Conservation (phyloP, 1,140 invertebrate genomes). For the Hypothenemus hampei region DNA sequence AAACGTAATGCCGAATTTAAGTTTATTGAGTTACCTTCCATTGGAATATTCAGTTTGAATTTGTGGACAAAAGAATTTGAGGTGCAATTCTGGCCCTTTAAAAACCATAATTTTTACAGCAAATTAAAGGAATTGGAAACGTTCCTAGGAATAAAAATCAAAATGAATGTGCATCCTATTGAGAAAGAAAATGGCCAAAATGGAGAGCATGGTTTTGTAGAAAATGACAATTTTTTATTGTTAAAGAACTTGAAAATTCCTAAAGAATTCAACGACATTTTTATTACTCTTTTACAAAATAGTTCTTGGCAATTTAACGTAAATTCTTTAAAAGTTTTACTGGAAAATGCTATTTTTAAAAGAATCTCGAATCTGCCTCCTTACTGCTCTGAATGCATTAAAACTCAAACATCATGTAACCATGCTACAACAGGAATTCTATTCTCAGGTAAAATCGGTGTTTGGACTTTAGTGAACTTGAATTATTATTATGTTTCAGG, state of each 20-base stretch:
- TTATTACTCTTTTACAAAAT: conserved; percentile 47
- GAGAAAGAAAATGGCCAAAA: not conserved
- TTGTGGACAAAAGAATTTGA: conserved; percentile 47
- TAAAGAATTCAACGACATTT: conserved; percentile 37
- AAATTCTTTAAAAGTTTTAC: conserved; percentile 49
- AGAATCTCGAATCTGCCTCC: conserved; percentile 60
- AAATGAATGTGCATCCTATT: not conserved
- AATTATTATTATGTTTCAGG: conserved; percentile 14
- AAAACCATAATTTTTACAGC: conserved; percentile 39
- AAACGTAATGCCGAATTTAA: conserved; percentile 50
- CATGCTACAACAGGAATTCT: conserved; percentile 80
- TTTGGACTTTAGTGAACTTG: not conserved
- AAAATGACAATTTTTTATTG: conserved; percentile 20
- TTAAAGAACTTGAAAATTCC: conserved; percentile 18
- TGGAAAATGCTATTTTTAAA: conserved; percentile 59
- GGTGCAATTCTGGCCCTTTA: conserved; percentile 46
- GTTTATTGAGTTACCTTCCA: conserved; percentile 67
- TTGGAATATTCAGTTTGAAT: conserved; percentile 63
- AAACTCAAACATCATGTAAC: conserved; percentile 45
- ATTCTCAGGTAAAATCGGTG: conserved; percentile 70
- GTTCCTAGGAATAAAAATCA: conserved; percentile 43
- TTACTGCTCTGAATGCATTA: conserved; percentile 61
- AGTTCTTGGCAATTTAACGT: conserved; percentile 45
- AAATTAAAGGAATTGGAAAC: conserved; percentile 43
- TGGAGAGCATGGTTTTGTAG: conserved; percentile 26